Conservation (phyloP, 2,113 vertebrate genomes). For the Isichthys henryi region DNA sequence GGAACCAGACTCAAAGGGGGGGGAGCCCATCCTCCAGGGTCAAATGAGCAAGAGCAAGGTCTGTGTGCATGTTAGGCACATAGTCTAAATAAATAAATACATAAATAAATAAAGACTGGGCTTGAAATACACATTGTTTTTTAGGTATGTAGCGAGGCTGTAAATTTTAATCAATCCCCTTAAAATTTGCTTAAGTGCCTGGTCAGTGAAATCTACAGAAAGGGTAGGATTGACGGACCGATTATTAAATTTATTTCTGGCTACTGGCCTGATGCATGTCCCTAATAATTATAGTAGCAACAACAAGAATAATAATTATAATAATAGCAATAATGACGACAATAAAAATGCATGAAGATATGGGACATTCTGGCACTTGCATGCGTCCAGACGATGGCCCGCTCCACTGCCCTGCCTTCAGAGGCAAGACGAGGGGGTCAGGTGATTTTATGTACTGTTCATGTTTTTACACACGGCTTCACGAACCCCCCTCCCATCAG, state of each 20-base stretch:
- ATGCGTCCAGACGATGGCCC: background rate
- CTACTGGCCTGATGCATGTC: background rate
- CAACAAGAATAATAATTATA: background rate
- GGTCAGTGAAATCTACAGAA: background rate
- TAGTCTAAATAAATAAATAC: background rate
- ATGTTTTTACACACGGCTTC: constrained; percentile 26
- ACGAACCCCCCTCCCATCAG: constrained; percentile 22
- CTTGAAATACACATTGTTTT: background rate
- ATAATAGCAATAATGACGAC: background rate
- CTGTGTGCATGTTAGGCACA: background rate
- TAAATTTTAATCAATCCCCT: background rate
- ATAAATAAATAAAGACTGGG: background rate
- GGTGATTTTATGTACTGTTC: background rate
- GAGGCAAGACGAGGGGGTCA: background rate
- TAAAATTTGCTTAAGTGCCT: background rate
- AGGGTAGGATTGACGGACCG: background rate
- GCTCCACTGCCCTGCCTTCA: background rate
- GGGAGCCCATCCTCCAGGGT: too few relatives aligned
- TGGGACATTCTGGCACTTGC: background rate
- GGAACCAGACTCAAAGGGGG: too few relatives aligned
- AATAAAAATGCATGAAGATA: background rate
- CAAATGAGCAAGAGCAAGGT: background rate
- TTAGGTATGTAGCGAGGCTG: background rate
- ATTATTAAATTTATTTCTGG: background rate
- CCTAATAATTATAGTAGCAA: background rate